Evolutionary conservation across 2,797 vertebrate species (phyloP), one percentile per base, ranked within the genome.

Genomic region (Choloepus didactylus): DNA sequence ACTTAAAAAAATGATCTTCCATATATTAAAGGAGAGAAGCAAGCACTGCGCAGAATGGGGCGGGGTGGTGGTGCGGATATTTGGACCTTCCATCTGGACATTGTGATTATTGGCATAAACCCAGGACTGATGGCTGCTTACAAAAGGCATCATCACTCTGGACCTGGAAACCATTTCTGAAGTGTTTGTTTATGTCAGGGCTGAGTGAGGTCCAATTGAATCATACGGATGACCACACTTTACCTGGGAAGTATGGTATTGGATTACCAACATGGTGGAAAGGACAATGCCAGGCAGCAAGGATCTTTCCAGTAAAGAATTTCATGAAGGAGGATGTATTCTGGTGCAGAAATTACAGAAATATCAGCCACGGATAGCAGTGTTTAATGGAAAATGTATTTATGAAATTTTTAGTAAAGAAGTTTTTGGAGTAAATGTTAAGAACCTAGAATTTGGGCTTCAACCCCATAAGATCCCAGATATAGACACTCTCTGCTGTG

Each of bases 331-430:
- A 98, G 99, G 99, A 59, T 99, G 99, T 97, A 99, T 99, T 98
- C 99, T 99, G n/a, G 98, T 99, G 95, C 99, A 99, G 98, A 99
- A 99, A 98, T 98, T 99, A 95, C 99, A 99, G 82, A 99, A 99
- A 93, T 99, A 98, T 97, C 99, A 99, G 96, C 99, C 99, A 89
- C 99, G 99, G 66, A 99, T 99, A 98, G 99, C 99, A n/a, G 99
- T 98, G 97, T 99, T 99, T 98, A 99, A 99, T 98, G 99, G 99
- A 98, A 99, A 99, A 99, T 99, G 99, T 98, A 99, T 99, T 98
- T 99, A 99, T 98, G 99, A 99, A 98, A 99, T 99, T 98, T 99
- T 99, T 98, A 99, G 99, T 98, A 99, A 99, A 98, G 99, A 99
- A 97, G 97, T 99, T 97, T 99, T 99, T 98, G 99, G 99, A 92